A percentile compares a stretch with the other conserved stretches of the same genome.
These are phyloP conservation scores for Polypedilum pembai DNA, from an alignment of 1,140 invertebrate genomes.

Conservation along the genomic window DNA sequence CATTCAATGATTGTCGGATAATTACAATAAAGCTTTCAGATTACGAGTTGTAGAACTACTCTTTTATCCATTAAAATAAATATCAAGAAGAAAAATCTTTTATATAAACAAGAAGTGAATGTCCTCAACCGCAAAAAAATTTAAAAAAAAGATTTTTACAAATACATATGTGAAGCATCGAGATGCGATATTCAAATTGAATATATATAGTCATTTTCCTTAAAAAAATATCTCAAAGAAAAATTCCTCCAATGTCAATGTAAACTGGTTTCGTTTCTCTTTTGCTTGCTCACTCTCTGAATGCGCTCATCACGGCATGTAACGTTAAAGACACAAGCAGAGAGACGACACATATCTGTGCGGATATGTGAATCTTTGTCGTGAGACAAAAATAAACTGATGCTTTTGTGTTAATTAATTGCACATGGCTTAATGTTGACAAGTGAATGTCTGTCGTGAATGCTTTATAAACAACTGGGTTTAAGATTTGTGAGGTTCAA, in stretches of 20 bases:
- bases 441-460: constrained; percentile 13
- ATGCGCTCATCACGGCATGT: neutral
- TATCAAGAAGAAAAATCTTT: too few species aligned
- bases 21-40: too few species aligned
- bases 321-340: neutral
- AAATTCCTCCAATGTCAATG: constrained; percentile 4
- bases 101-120: neutral
- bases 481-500: neutral
- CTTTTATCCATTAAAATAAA: too few species aligned
- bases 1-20: too few species aligned
- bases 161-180: too few species aligned
- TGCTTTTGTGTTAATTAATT: constrained; percentile 14
- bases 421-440: constrained; percentile 10
- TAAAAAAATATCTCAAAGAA: neutral
- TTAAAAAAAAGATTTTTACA: too few species aligned
- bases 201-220: neutral
- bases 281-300: neutral
- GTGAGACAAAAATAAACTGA: constrained; percentile 6
- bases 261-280: neutral
- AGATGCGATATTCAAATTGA: neutral
- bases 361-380: neutral
- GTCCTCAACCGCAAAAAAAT: neutral
- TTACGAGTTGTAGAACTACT: too few species aligned
- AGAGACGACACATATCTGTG: neutral
- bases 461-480: neutral